Evolutionary conservation across 2,888 invertebrate genomes (phyloP).

Genomic region (Temnothorax unifasciatus): DNA sequence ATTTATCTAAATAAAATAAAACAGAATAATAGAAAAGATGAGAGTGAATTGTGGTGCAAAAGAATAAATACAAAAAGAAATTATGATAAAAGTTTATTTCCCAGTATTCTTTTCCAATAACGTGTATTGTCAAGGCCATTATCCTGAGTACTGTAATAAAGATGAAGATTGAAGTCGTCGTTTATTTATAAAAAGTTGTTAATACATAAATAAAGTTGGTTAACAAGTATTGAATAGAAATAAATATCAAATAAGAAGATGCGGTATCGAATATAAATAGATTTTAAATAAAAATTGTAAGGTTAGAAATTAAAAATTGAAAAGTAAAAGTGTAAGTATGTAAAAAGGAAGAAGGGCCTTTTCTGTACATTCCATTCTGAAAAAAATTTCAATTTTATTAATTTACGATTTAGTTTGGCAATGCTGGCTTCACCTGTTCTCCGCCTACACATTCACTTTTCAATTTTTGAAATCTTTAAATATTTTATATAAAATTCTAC

Average conservation of each 20-base stretch:
- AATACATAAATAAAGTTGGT: background rate
- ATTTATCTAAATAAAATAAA: conserved; percentile 12
- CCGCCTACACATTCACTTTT: background rate
- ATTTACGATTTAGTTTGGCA: background rate
- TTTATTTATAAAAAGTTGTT: background rate
- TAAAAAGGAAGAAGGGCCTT: background rate
- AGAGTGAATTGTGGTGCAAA: conserved; percentile 76
- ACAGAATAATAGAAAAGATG: conserved; percentile 64
- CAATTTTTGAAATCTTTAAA: background rate
- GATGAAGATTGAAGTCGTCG: background rate
- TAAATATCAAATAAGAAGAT: background rate
- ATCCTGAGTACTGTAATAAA: background rate
- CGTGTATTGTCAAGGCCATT: background rate
- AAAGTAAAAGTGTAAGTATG: background rate
- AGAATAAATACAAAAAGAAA: conserved; percentile 72
- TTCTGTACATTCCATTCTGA: background rate
- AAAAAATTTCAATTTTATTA: background rate
- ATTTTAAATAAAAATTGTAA: background rate
- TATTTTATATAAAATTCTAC: background rate
- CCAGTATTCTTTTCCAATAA: background rate
- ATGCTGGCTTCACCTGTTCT: background rate
- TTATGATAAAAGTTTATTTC: conserved; percentile 41
- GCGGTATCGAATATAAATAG: background rate
- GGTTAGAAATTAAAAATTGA: background rate
- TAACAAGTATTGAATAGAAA: background rate